These are phyloP conservation scores for Charina bottae DNA, from an alignment of 2,113 vertebrate species.

Conservation along the genomic window DNA sequence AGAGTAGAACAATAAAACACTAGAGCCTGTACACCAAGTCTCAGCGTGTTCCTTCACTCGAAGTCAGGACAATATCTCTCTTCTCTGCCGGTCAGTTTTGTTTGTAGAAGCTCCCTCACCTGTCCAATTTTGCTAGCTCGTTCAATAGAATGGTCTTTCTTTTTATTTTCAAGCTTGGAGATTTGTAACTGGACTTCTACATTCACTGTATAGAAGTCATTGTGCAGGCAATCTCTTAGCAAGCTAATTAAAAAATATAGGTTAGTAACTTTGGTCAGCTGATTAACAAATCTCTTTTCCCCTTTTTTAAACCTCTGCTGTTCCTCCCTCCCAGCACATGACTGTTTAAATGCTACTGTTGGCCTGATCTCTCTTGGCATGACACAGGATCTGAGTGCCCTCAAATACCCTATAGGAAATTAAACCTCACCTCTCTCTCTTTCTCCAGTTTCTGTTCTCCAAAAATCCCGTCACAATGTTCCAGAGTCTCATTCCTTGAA, in stretches of 20 bases:
- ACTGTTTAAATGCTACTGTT: not conserved
- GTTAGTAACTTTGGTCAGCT: not conserved
- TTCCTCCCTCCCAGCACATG: not conserved
- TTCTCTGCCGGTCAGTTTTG: not conserved
- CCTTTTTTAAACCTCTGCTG: not conserved
- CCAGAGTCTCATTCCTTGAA: not conserved
- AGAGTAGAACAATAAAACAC: too few relatives aligned
- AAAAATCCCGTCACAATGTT: not conserved
- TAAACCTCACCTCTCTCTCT: not conserved
- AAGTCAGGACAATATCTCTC: too few relatives aligned
- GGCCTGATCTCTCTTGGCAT: not conserved
- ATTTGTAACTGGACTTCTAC: not conserved
- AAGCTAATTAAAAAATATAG: not conserved
- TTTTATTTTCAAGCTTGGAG: not conserved
- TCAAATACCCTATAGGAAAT: not conserved
- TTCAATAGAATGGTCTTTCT: not conserved
- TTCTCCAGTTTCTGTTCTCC: not conserved
- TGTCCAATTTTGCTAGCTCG: not conserved
- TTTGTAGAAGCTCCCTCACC: not conserved
- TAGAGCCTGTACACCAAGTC: too few relatives aligned
- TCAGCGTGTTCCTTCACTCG: too few relatives aligned
- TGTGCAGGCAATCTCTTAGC: not conserved
- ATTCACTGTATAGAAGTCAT: not conserved
- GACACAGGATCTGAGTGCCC: not conserved
- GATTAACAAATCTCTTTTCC: not conserved